Conservation (phyloP, 2,113 vertebrate genomes). For the Hippocampus comes region DNA sequence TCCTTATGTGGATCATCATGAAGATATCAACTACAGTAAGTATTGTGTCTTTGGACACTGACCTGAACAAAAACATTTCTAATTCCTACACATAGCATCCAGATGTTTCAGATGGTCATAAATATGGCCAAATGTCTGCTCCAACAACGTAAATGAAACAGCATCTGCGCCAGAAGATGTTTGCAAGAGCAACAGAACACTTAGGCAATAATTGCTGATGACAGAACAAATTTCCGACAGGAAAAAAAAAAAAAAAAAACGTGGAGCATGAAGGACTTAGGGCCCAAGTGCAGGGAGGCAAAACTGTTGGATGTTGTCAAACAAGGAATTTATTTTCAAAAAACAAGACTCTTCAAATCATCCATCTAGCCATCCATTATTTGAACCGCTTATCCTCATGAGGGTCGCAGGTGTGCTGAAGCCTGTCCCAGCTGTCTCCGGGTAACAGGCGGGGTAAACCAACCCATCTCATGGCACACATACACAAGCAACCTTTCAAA, state of each 20-base stretch:
- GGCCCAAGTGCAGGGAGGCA: too few relatives aligned
- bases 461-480: too few relatives aligned
- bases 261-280: too few relatives aligned
- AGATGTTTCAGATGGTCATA: constrained; percentile 1
- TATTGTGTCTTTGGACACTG: neutral
- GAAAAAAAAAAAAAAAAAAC: neutral
- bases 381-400: too few relatives aligned
- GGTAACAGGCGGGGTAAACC: too few relatives aligned
- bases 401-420: too few relatives aligned
- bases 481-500: too few relatives aligned
- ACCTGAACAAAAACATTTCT: neutral
- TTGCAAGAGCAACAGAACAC: neutral
- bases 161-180: constrained; percentile 1
- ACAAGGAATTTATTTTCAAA: too few relatives aligned
- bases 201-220: neutral
- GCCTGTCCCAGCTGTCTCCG: too few relatives aligned
- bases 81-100: neutral
- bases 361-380: too few relatives aligned
- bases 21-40: neutral
- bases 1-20: neutral
- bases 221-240: neutral
- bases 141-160: constrained; percentile 1
- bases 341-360: too few relatives aligned
- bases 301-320: too few relatives aligned
- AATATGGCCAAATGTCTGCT: neutral